Evolutionary conservation across 2,888 invertebrate genomes (phyloP).

Genomic region (Euspilapteryx auroguttella): DNA sequence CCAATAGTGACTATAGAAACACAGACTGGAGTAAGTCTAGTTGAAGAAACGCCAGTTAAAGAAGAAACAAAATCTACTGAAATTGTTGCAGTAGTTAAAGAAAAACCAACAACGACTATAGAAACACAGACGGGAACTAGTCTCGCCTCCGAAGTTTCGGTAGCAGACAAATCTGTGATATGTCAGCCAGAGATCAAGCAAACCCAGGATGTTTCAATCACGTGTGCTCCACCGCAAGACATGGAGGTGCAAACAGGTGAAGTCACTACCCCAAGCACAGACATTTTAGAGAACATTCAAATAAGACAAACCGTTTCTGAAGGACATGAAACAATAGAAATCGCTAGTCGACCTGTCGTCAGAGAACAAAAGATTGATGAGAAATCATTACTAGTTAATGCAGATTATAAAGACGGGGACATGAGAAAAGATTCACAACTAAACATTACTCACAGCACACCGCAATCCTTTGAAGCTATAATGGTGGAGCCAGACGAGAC

Average conservation of each 20-base stretch:
- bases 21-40: constrained; percentile 2
- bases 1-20: constrained; percentile 17
- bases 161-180: constrained; percentile 41
- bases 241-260: constrained; percentile 67
- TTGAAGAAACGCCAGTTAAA: not conserved
- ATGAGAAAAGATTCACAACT: constrained; percentile 65
- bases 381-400: constrained; percentile 70
- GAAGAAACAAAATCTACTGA: constrained; percentile 18
- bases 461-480: constrained; percentile 79
- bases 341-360: constrained; percentile 64
- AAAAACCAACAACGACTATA: constrained; percentile 26
- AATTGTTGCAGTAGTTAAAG: constrained; percentile 13
- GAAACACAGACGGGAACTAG: constrained; percentile 73
- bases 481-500: constrained; percentile 82
- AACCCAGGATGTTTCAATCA: constrained; percentile 52
- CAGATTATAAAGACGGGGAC: constrained; percentile 66
- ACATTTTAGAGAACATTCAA: constrained; percentile 64
- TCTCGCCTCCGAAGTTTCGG: constrained; percentile 37
- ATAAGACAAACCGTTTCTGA: constrained; percentile 66
- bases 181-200: constrained; percentile 29
- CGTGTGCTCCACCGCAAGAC: constrained; percentile 56
- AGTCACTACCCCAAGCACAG: constrained; percentile 43
- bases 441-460: constrained; percentile 70
- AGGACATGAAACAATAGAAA: constrained; percentile 72
- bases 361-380: constrained; percentile 50